Conservation (phyloP, 2,797 vertebrate genomes). For the Gallirallus australis region DNA sequence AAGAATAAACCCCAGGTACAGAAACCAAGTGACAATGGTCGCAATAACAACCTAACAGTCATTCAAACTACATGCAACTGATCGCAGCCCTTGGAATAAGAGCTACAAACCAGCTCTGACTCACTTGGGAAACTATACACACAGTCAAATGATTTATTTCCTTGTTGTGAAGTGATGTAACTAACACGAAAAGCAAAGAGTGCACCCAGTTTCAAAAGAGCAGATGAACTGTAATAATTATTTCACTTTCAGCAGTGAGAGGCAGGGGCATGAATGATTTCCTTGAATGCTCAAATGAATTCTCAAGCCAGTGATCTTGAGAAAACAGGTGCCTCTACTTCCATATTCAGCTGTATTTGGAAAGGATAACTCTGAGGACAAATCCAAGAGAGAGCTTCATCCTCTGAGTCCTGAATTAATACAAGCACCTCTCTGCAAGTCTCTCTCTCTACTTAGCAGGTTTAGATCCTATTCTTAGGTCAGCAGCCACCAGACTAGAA, state of each 20-base stretch:
- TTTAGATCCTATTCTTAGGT: not conserved
- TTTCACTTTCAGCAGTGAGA: not conserved
- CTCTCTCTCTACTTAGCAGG: not conserved
- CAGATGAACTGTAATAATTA: not conserved
- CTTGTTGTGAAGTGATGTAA: not conserved
- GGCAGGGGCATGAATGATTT: not conserved
- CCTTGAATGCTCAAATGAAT: not conserved
- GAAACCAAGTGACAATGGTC: not conserved
- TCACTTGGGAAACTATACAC: not conserved
- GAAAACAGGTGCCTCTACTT: not conserved
- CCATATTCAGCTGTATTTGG: not conserved
- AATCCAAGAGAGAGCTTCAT: not conserved
- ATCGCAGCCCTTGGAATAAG: not conserved
- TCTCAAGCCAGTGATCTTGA: not conserved
- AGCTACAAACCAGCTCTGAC: not conserved
- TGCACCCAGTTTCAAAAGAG: not conserved
- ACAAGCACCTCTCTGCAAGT: not conserved
- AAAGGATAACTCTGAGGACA: not conserved
- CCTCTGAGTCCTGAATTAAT: not conserved
- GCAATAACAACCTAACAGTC: not conserved
- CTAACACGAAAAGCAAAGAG: not conserved
- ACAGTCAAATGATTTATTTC: not conserved
- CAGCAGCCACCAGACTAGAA: not conserved
- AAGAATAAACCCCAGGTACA: not conserved
- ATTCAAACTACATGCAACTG: not conserved